Evolutionary conservation across 2,113 vertebrate genomes (phyloP).

Genomic region (Psilopogon haemacephalus): DNA sequence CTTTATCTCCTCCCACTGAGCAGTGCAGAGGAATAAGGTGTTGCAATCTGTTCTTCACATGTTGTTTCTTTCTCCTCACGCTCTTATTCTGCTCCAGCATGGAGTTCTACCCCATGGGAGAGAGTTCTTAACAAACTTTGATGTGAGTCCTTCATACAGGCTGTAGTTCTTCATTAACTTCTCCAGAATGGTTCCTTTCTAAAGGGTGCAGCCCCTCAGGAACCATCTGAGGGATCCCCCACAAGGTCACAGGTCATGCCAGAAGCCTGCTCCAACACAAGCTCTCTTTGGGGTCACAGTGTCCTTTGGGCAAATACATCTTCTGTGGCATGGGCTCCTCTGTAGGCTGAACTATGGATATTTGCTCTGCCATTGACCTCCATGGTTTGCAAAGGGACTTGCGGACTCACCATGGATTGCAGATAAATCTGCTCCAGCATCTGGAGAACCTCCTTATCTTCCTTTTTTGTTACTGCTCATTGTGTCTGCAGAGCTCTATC

Average conservation of each 20-base stretch:
- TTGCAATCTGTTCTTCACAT: neutral
- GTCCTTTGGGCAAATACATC: neutral
- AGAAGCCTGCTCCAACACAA: neutral
- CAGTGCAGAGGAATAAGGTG: neutral
- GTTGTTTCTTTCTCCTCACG: fast-evolving
- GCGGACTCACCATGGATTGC: neutral
- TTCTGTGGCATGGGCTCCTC: fast-evolving
- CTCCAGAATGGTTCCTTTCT: neutral
- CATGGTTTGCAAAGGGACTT: too few species aligned
- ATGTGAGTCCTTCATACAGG: too few species aligned
- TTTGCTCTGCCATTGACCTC: neutral
- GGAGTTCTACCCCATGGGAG: neutral
- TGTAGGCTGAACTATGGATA: neutral
- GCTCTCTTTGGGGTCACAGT: neutral
- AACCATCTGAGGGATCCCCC: fast-evolving
- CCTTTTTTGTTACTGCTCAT: neutral
- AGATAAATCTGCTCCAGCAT: neutral
- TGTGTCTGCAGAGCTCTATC: too few species aligned
- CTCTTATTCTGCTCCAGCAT: neutral
- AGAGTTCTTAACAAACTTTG: neutral
- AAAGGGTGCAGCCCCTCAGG: neutral
- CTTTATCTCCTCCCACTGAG: neutral
- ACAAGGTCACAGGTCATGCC: neutral
- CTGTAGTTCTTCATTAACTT: neutral
- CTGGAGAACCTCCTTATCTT: neutral